These are phyloP conservation scores for Macroglossus sobrinus DNA, from an alignment of 2,113 vertebrate species.

Conservation along the genomic window DNA sequence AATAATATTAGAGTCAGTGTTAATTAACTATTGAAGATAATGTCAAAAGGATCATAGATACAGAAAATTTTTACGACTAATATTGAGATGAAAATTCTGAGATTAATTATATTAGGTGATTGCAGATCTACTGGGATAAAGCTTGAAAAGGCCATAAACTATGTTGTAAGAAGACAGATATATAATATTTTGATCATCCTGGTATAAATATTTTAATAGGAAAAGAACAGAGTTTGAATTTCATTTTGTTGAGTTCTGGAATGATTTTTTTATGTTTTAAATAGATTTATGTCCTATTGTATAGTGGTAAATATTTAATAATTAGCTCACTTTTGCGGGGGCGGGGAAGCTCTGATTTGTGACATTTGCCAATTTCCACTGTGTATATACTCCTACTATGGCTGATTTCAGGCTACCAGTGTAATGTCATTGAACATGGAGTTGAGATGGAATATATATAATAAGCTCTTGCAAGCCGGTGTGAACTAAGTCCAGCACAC, in stretches of 20 bases:
- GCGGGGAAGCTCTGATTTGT: background rate
- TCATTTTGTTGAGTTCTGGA: background rate
- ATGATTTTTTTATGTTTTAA: slow-evolving; percentile 2
- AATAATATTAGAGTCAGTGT: background rate
- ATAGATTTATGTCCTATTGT: background rate
- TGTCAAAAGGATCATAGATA: background rate
- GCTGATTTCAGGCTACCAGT: background rate
- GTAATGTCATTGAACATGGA: background rate
- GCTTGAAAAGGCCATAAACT: background rate
- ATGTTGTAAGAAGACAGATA: background rate
- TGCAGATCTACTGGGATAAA: background rate
- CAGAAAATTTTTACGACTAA: background rate
- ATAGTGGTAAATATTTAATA: background rate
- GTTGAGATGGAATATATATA: background rate
- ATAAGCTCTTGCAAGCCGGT: background rate
- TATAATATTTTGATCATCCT: background rate
- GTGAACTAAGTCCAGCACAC: background rate
- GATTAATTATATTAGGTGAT: background rate
- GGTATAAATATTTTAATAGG: background rate
- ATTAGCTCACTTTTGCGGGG: background rate
- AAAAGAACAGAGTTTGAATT: background rate
- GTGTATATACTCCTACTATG: background rate
- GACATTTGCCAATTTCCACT: background rate
- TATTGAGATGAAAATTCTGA: background rate
- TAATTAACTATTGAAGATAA: background rate